Conservation (phyloP, 2,113 vertebrate species). For the Chloropsis hardwickii region DNA sequence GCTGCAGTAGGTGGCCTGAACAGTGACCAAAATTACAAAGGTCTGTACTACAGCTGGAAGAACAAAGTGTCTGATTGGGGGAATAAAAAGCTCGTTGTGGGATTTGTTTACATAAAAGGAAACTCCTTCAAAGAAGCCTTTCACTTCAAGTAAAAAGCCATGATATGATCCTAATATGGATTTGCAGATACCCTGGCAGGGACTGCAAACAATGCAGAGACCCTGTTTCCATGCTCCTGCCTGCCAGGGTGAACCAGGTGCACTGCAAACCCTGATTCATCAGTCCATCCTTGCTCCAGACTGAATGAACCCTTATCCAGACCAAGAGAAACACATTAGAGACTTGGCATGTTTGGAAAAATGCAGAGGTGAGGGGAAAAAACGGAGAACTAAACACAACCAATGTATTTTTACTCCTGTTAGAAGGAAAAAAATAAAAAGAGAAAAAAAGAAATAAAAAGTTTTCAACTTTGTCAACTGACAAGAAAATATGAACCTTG, state of each 20-base stretch:
- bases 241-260: neutral
- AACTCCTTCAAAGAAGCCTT: neutral
- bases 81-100: neutral
- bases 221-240: neutral
- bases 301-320: neutral
- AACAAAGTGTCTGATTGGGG: neutral
- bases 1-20: neutral
- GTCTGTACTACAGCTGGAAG: neutral
- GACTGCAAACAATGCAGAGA: neutral
- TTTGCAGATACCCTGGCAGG: neutral
- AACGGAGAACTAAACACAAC: neutral
- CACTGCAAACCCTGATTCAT: rapidly evolving
- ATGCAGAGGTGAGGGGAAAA: neutral
- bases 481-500: neutral
- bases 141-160: neutral
- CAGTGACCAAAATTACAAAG: neutral
- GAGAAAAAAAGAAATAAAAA: neutral
- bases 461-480: neutral
- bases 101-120: neutral
- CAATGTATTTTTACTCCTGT: neutral
- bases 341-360: neutral
- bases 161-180: neutral
- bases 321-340: neutral
- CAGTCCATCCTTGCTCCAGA: neutral
- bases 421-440: neutral